A percentile compares a stretch with the other conserved stretches of the same genome.
These are phyloP conservation scores for Silurus lanzhouensis DNA, from an alignment of 2,797 vertebrate genomes.

Conservation along the genomic window DNA sequence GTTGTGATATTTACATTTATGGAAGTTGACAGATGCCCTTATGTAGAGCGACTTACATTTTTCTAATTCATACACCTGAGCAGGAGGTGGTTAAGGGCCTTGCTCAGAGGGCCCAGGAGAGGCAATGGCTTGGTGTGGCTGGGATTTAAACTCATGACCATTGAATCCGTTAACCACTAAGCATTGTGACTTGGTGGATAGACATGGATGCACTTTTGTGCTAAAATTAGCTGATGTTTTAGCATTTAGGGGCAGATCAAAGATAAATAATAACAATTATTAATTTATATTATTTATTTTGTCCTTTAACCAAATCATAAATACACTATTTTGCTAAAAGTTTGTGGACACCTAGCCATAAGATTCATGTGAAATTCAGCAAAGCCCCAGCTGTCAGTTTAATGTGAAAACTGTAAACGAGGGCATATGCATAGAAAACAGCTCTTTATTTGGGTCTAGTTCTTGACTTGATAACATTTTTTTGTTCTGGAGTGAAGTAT, in stretches of 20 bases:
- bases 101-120: too few relatives aligned
- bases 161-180: too few relatives aligned
- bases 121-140: too few relatives aligned
- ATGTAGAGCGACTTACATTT: too few relatives aligned
- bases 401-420: not conserved
- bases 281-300: not conserved
- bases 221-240: not conserved
- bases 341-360: too few relatives aligned
- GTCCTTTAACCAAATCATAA: not conserved
- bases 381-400: not conserved
- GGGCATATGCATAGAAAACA: not conserved
- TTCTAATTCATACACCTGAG: too few relatives aligned
- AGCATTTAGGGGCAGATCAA: not conserved
- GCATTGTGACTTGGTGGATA: not conserved
- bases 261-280: not conserved
- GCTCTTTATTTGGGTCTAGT: constrained; percentile 20
- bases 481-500: constrained; percentile 33
- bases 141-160: too few relatives aligned
- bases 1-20: too few relatives aligned
- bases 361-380: not conserved
- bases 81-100: too few relatives aligned
- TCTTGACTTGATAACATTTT: constrained; percentile 44
- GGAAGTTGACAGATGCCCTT: too few relatives aligned
- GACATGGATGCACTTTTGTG: not conserved
- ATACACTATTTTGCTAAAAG: too few relatives aligned